These are phyloP conservation scores for Panthera leo DNA, from an alignment of 2,113 vertebrate species.

Conservation along the genomic window DNA sequence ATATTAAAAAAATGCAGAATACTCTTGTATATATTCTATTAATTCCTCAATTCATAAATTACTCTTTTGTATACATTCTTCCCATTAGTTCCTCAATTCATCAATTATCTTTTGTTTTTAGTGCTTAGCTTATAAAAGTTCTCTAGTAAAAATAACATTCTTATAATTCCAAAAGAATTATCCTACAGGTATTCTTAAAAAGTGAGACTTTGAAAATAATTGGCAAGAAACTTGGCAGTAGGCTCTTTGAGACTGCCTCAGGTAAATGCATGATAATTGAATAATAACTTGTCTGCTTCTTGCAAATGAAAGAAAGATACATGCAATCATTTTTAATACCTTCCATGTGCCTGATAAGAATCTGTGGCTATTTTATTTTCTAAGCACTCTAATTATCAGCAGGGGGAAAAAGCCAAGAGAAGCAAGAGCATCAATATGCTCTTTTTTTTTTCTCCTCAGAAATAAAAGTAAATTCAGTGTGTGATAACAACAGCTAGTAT, in stretches of 20 bases:
- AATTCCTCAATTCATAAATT: background rate
- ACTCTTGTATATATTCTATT: background rate
- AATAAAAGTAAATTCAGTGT: constrained; percentile 47
- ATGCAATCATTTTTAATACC: constrained; percentile 46
- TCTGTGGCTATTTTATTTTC: constrained; percentile 59
- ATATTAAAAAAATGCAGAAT: background rate
- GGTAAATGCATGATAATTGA: constrained; percentile 31
- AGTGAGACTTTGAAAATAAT: constrained; percentile 13
- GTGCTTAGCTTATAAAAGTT: background rate
- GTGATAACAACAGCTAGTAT: background rate
- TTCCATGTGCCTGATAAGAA: constrained; percentile 22
- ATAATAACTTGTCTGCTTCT: constrained; percentile 40
- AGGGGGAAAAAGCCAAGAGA: background rate
- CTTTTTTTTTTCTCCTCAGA: background rate
- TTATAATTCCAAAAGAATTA: constrained; percentile 1
- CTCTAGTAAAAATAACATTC: background rate
- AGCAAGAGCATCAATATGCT: background rate
- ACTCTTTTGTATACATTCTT: background rate
- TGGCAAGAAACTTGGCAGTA: background rate
- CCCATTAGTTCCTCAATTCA: background rate
- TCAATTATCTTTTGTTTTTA: background rate
- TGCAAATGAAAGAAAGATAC: constrained; percentile 21
- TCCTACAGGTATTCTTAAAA: background rate
- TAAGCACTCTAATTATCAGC: constrained; percentile 50
- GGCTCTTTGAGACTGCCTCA: background rate